These are phyloP conservation scores for Ailurus styani DNA, from an alignment of 2,113 vertebrate species.

Conservation along the genomic window DNA sequence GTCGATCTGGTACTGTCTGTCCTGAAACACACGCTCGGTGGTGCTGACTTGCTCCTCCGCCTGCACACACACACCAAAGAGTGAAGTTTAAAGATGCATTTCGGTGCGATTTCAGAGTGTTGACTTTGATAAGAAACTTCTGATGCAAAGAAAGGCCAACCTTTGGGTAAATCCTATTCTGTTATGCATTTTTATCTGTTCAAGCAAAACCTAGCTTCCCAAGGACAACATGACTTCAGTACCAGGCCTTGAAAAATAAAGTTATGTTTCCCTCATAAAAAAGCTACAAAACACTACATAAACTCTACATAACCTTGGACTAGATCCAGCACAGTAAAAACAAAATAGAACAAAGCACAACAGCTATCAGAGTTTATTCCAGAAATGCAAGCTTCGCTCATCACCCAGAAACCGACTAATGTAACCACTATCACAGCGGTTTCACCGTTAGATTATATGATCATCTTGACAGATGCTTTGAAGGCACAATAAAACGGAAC, in stretches of 20 bases:
- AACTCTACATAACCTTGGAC: not conserved
- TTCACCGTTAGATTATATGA: not conserved
- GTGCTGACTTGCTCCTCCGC: slow-evolving; percentile 95
- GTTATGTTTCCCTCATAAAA: not conserved
- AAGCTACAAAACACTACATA: not conserved
- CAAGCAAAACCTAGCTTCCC: not conserved
- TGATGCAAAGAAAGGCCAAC: not conserved
- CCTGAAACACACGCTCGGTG: slow-evolving; percentile 94
- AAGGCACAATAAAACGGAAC: not conserved
- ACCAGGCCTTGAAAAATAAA: not conserved
- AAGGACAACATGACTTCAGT: not conserved
- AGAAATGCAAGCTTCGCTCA: not conserved
- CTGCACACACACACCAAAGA: slow-evolving; percentile 72
- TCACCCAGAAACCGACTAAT: not conserved
- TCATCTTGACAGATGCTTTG: not conserved
- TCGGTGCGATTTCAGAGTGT: not conserved
- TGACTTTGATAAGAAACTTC: not conserved
- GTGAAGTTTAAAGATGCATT: not conserved
- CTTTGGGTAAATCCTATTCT: not conserved
- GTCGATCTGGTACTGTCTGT: slow-evolving; percentile 94
- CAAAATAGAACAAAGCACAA: not conserved
- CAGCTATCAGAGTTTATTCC: not conserved
- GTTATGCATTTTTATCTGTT: not conserved
- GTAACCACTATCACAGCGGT: not conserved
- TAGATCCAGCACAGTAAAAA: not conserved